Base-by-base conservation (phyloP, 2,797 vertebrate species). In the Falco novaeseelandiae region DNA sequence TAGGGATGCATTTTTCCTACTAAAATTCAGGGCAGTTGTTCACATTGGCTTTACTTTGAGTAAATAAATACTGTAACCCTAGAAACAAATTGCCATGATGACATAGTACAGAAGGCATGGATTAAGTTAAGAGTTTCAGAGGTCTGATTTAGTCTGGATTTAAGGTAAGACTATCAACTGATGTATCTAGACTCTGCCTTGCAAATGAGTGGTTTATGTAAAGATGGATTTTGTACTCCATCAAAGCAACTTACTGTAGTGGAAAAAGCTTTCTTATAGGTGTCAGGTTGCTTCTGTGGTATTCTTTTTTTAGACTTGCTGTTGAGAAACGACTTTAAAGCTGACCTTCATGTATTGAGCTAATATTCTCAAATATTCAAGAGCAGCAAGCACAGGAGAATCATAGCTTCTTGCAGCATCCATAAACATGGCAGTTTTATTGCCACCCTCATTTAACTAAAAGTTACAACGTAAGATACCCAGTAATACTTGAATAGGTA, bases 71-170 rank as follows among this genome's bases (percentile, higher is more conserved):
- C 76, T 59, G 90, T 97, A 88, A 89, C 88, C 89, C 62, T 96
- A 92, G 94, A 82, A 94, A 96, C 89, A 88, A 95, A 96, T 95
- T 92, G 89, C 62, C 76, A n/a, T 34, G 51, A 93, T 97, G 87
- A 82, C 90, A 57, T 44, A 90, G 79, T 66, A 89, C 32, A 62
- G 90, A 88, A 85, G 70, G 77, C 77, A 91, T 51, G 76, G 79
- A 93, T 91, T 96, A 96, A 58, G 73, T 86, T 95, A 90, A 93
- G 93, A 89, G 73, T 94, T 97, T 94, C 63, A 74, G 76, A 89
- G 57, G 54, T 81, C 61, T 89, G 57, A 78, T 88, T 83, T 90
- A 90, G 86, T 58, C 80, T 76, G 38, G 83, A 62, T 95, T 94
- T 91, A 94, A 95, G 95, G 67, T 66, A 73, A 80, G 73, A 19